Evolutionary conservation across 2,797 vertebrate species (phyloP), one percentile per base, ranked within the genome.

Genomic region (Chlorospingus semifuscus): DNA sequence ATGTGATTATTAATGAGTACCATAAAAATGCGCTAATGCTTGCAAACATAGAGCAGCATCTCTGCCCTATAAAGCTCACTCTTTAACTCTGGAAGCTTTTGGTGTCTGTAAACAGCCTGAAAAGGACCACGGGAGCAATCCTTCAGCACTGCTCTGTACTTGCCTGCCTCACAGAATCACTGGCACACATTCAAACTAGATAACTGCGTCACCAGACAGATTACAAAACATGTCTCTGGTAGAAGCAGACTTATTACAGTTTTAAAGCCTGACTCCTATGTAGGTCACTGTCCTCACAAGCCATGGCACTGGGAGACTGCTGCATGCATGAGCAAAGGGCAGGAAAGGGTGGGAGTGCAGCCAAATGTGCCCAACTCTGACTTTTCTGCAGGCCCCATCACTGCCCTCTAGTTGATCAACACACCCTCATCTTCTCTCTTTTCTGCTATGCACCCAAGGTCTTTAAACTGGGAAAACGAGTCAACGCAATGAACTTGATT

Each of bases 151-250:
- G 36, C 23, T 74, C 37, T 47, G 12, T 47, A 46, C 71, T 81
- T 80, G 72, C 36, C 79, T 83, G 88, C 68, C 56, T 92, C n/a
- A 3, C 2, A 19, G 50, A 87, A 91, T 87, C 80, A 77, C 71
- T 87, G 61, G 50, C 79, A 59, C 26, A 21, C 36, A 23, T 71
- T 83, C 75, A 68, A 61, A 69, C 6, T 9, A 71, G 46, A 1
- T 65, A 85, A 68, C 39, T 92, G 82, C 36, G 4, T 93, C 95
- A 94, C 36, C 76, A 95, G 92, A 75, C 82, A 59, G 82, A 78
- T 85, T 61, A 87, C 78, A 80, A 59, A 65, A 68, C 27, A 9
- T 0, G 2, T 47, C 60, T 83, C 49, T 71, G 53, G 24, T 18
- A 80, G 57, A 30, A 89, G 63, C 64, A 80, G 68, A 50, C 37